A percentile compares a stretch with the other conserved stretches of the same genome.
Evolutionary conservation across 2,797 vertebrate species (phyloP).

Genomic region (Eulemur coronatus): DNA sequence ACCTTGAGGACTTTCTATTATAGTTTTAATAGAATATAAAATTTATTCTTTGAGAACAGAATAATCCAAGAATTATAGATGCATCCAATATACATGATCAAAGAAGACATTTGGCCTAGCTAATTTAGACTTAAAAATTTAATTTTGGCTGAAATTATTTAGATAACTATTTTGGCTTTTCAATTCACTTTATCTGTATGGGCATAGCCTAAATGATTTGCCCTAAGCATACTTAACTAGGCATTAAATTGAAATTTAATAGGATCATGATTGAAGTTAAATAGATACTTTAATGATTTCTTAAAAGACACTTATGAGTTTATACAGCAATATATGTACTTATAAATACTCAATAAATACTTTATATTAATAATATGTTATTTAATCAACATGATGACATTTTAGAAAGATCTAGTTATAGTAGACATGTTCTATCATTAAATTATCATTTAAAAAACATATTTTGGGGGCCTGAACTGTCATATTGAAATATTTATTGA

Average conservation of each 20-base stretch:
- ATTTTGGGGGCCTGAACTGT: neutral
- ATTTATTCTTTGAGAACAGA: neutral
- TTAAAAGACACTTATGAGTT: conserved; percentile 23
- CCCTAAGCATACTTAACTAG: conserved; percentile 67
- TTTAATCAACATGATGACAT: conserved; percentile 42
- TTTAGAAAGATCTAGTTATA: neutral
- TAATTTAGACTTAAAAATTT: conserved; percentile 53
- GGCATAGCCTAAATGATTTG: conserved; percentile 39
- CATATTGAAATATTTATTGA: neutral
- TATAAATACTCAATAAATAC: conserved; percentile 36
- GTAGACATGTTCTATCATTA: neutral
- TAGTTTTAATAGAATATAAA: conserved; percentile 15
- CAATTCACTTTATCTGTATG: conserved; percentile 27
- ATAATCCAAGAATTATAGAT: neutral
- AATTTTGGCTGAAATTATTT: conserved; percentile 30
- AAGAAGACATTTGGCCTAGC: neutral
- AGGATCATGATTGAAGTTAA: conserved; percentile 65
- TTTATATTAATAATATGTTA: neutral
- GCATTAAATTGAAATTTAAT: conserved; percentile 71
- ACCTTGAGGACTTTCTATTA: neutral
- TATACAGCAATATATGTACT: neutral
- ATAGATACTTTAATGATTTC: conserved; percentile 52
- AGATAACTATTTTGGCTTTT: conserved; percentile 18
- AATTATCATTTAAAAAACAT: conserved; percentile 13
- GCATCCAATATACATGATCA: neutral